These are phyloP conservation scores for Caenorhabditis japonica DNA, from an alignment of 2,888 invertebrate species.

Conservation along the genomic window DNA sequence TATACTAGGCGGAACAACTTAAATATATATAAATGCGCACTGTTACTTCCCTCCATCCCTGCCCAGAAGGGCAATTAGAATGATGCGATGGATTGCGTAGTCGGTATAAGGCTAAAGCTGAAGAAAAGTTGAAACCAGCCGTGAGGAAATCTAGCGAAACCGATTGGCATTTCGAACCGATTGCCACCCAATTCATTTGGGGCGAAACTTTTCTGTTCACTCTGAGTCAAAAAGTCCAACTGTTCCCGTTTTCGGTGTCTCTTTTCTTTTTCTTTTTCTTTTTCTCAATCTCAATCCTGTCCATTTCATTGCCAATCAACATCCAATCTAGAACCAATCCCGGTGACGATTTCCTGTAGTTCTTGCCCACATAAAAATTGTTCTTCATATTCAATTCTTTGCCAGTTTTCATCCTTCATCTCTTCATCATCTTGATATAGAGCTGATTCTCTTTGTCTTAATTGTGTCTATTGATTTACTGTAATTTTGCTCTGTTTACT, in stretches of 20 bases:
- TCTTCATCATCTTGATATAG: too few relatives aligned
- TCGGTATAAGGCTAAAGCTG: too few relatives aligned
- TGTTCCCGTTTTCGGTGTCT: slow-evolving; percentile 10
- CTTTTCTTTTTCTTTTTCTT: slow-evolving; percentile 13
- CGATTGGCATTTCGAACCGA: slow-evolving; percentile 40
- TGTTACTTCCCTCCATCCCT: slow-evolving; percentile 19
- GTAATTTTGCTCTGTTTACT: too few relatives aligned
- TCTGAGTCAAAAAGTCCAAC: slow-evolving; percentile 17
- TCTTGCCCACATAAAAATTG: slow-evolving; percentile 19
- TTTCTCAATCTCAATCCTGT: too few relatives aligned
- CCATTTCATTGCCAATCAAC: slow-evolving; percentile 50
- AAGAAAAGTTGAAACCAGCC: slow-evolving; percentile 41
- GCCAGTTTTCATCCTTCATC: background rate
- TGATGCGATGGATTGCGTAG: slow-evolving; percentile 10
- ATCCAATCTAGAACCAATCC: slow-evolving; percentile 38
- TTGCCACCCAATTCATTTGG: slow-evolving; percentile 33
- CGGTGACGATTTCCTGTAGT: slow-evolving; percentile 35
- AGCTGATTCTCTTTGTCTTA: too few relatives aligned
- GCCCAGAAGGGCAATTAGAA: slow-evolving; percentile 32
- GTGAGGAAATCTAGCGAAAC: slow-evolving; percentile 10
- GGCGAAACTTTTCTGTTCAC: slow-evolving; percentile 17
- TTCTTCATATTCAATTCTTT: slow-evolving; percentile 8
- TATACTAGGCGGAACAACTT: slow-evolving; percentile 40
- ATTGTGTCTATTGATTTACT: too few relatives aligned
- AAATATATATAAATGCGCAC: slow-evolving; percentile 4